These are phyloP conservation scores for Zapus hudsonius DNA, from an alignment of 2,113 vertebrate genomes.

Conservation along the genomic window DNA sequence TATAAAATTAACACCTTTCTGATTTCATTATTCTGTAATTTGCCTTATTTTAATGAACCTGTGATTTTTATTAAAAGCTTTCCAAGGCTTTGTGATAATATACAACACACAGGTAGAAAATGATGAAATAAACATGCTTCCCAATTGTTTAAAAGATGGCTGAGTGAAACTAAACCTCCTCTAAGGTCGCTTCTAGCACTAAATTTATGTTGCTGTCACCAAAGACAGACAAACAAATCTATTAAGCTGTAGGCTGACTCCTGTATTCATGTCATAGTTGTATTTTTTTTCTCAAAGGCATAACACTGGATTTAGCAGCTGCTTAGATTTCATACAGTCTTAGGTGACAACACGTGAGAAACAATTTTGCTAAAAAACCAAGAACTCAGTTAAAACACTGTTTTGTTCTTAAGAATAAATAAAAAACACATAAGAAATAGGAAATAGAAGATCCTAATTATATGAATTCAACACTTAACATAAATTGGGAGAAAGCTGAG, in stretches of 20 bases:
- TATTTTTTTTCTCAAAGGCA: conserved; percentile 59
- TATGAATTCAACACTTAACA: no score
- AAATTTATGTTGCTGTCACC: conserved; percentile 69
- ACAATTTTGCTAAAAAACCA: neutral
- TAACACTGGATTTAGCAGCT: neutral
- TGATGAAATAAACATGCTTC: conserved; percentile 58
- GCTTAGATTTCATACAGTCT: neutral
- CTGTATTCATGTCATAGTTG: neutral
- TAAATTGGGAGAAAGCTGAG: neutral
- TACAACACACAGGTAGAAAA: neutral
- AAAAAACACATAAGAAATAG: neutral
- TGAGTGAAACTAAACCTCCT: conserved; percentile 57
- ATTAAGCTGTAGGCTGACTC: conserved; percentile 18
- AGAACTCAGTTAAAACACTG: neutral
- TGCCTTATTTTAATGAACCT: conserved; percentile 6
- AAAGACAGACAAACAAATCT: conserved; percentile 64
- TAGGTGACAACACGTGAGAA: neutral
- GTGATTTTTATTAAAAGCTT: conserved; percentile 40
- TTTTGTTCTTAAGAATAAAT: neutral
- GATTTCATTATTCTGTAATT: neutral
- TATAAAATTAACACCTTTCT: neutral
- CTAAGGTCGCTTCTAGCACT: conserved; percentile 15
- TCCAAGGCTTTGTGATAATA: conserved; percentile 39
- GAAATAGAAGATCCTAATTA: conserved; percentile 6
- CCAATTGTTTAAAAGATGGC: conserved; percentile 56